These are phyloP conservation scores for Pseudochromis fuscus DNA, from an alignment of 2,797 vertebrate genomes.

Conservation along the genomic window DNA sequence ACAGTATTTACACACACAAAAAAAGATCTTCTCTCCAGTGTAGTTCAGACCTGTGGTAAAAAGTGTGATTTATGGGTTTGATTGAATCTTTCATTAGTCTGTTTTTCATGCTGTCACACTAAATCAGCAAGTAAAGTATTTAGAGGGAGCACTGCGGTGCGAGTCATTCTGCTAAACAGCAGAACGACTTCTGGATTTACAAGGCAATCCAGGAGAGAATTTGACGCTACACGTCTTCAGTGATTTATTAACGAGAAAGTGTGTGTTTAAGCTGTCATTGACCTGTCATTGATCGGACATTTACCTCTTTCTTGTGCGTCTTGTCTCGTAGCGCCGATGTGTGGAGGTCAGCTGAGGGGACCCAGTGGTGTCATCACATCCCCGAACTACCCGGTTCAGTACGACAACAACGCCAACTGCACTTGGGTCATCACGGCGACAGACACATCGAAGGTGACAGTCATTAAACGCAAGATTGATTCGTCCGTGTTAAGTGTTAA, in stretches of 20 bases:
- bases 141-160: slow-evolving; percentile 21
- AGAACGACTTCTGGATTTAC: neutral
- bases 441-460: slow-evolving; percentile 90
- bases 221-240: neutral
- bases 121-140: slow-evolving; percentile 36
- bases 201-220: neutral
- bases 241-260: neutral
- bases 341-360: slow-evolving; percentile 92
- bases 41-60: neutral
- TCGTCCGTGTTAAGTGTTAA: neutral
- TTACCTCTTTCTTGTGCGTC: slow-evolving; percentile 28
- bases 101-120: slow-evolving; percentile 19
- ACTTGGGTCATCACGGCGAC: slow-evolving; percentile 97
- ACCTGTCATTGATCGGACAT: neutral
- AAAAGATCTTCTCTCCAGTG: neutral
- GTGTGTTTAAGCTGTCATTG: neutral
- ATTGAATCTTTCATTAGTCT: slow-evolving; percentile 26
- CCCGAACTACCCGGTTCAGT: slow-evolving; percentile 98
- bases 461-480: neutral
- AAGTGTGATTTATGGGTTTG: slow-evolving; percentile 25
- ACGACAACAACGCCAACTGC: slow-evolving; percentile 98
- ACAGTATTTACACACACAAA: slow-evolving; percentile 2
- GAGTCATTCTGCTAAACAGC: too few species aligned
- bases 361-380: slow-evolving; percentile 95
- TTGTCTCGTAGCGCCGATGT: slow-evolving; percentile 91